Evolutionary conservation across 2,888 invertebrate genomes (phyloP).

Genomic region (Aspidiotus destructor): DNA sequence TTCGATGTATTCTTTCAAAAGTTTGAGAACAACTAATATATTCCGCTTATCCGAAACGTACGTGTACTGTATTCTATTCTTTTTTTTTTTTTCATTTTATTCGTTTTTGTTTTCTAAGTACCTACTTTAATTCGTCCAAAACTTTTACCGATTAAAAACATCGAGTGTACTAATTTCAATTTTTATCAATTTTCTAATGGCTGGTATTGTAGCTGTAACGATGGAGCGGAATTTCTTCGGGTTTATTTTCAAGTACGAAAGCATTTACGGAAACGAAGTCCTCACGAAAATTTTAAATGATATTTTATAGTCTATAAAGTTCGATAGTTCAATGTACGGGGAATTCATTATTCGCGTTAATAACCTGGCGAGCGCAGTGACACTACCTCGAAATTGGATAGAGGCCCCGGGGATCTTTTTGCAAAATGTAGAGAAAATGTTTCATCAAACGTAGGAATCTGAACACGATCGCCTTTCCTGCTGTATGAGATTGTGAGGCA

Average conservation of each 20-base stretch:
- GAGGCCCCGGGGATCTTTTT: too few relatives aligned
- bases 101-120: conserved; percentile 9
- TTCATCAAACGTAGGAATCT: too few relatives aligned
- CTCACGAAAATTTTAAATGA: neutral
- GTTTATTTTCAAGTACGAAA: neutral
- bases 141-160: conserved; percentile 27
- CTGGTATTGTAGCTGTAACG: neutral
- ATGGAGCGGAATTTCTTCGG: neutral
- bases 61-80: neutral
- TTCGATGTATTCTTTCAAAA: neutral
- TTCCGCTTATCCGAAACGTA: neutral
- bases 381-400: too few relatives aligned
- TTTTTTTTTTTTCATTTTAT: conserved; percentile 5
- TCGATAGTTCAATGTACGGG: neutral
- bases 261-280: neutral
- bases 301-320: conserved; percentile 2
- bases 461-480: too few relatives aligned
- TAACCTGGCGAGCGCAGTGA: too few relatives aligned
- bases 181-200: conserved; percentile 12
- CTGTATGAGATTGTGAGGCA: too few relatives aligned
- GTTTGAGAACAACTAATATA: conserved; percentile 15
- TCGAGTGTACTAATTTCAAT: conserved; percentile 23
- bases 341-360: too few relatives aligned
- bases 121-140: conserved; percentile 30
- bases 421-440: too few relatives aligned